Percentiles rank a stretch among this genome's conserved stretches.
These are phyloP conservation scores for Drosophila putrida DNA, from an alignment of 2,888 invertebrate genomes.

Conservation along the genomic window DNA sequence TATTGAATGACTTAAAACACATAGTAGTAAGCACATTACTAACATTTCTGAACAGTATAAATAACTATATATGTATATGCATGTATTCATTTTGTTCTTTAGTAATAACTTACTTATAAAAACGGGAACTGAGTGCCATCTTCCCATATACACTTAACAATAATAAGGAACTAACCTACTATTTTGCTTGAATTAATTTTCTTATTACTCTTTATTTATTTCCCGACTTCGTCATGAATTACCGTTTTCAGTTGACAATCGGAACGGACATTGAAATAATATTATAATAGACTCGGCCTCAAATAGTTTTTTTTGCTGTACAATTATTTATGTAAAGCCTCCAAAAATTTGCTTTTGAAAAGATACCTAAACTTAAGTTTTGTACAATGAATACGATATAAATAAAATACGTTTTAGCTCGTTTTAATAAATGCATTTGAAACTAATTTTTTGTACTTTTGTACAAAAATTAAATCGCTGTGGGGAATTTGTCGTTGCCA, in stretches of 20 bases:
- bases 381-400: slow-evolving; percentile 51
- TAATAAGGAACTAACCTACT: slow-evolving; percentile 12
- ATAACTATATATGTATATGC: slow-evolving; percentile 21
- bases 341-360: slow-evolving; percentile 48
- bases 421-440: slow-evolving; percentile 24
- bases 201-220: slow-evolving; percentile 38
- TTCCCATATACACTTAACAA: slow-evolving; percentile 44
- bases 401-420: slow-evolving; percentile 56
- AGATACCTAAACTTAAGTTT: slow-evolving; percentile 59
- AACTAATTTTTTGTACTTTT: neutral
- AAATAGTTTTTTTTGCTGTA: slow-evolving; percentile 37
- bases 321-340: slow-evolving; percentile 44
- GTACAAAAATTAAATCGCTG: too few species aligned
- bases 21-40: slow-evolving; percentile 39
- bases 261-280: slow-evolving; percentile 83
- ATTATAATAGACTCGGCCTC: slow-evolving; percentile 61
- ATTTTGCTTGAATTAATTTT: slow-evolving; percentile 32
- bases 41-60: slow-evolving; percentile 32
- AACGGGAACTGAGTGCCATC: slow-evolving; percentile 33
- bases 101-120: slow-evolving; percentile 20
- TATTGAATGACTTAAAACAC: slow-evolving; percentile 75
- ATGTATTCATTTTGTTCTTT: slow-evolving; percentile 25
- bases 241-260: slow-evolving; percentile 78
- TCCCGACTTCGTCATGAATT: slow-evolving; percentile 47
- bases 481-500: neutral